phyloP scores from a whole-genome alignment of 2,888 invertebrate genomes.

The Cabera pusaria region DNA sequence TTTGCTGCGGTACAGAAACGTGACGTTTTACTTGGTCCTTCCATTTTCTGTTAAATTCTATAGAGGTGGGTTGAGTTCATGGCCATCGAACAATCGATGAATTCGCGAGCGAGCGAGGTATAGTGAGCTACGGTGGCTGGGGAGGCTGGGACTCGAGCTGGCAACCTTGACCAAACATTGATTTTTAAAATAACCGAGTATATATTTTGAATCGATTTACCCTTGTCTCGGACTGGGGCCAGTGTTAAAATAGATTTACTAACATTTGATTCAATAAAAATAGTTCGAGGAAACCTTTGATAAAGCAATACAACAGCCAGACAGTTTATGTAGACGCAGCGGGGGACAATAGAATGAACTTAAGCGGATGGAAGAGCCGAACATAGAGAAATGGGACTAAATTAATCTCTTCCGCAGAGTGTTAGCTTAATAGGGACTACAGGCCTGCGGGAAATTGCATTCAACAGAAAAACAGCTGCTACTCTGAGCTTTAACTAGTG shows the following conservation, averaged over 20 bases:
- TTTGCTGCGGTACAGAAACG: constrained; percentile 36
- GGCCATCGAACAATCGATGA: constrained; percentile 74
- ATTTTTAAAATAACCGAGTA: constrained; percentile 30
- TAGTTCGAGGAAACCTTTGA: no score
- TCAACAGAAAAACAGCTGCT: constrained; percentile 31
- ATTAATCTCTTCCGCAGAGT: constrained; percentile 40
- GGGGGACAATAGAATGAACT: constrained; percentile 27
- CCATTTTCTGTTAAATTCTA: constrained; percentile 50
- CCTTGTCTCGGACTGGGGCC: constrained; percentile 23
- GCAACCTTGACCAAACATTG: constrained; percentile 46
- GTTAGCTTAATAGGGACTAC: constrained; percentile 35
- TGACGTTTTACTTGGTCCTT: constrained; percentile 46
- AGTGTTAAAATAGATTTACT: constrained; percentile 22
- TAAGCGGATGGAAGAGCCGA: constrained; percentile 30
- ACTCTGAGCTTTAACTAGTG: constrained; percentile 13
- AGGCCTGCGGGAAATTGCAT: constrained; percentile 35
- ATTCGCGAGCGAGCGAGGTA: constrained; percentile 12
- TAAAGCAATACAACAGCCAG: constrained; percentile 14
- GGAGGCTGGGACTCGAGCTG: constrained; percentile 23
- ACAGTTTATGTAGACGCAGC: constrained; percentile 28
- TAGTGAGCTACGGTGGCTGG: constrained; percentile 40
- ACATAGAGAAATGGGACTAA: constrained; percentile 31
- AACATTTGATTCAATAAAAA: constrained; percentile 12
- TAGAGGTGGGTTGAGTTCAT: constrained; percentile 63
- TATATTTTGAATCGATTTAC: constrained; percentile 23